Percentiles rank a stretch among this genome's conserved stretches.
phyloP scores from a whole-genome alignment of 2,797 vertebrate genomes.

The Cossypha heuglini region DNA sequence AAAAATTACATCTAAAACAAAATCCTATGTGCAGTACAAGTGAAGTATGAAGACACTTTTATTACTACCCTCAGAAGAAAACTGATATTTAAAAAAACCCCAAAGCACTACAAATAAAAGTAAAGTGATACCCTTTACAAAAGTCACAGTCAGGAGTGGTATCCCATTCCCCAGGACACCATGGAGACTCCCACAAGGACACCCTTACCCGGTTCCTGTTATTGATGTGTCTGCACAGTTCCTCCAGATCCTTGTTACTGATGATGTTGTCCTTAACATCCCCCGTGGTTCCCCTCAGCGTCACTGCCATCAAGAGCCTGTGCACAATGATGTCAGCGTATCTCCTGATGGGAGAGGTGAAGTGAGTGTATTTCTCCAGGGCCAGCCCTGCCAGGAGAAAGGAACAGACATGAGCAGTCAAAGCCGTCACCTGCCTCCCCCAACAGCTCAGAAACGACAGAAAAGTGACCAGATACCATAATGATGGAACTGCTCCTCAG shows the following conservation, averaged over 20 bases:
- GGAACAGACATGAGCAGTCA: background rate
- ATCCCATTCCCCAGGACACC: background rate
- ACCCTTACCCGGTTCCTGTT: slow-evolving; percentile 85
- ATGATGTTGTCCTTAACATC: slow-evolving; percentile 41
- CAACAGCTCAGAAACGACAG: background rate
- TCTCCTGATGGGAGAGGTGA: slow-evolving; percentile 96
- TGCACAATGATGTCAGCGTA: slow-evolving; percentile 93
- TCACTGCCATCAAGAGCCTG: slow-evolving; percentile 83
- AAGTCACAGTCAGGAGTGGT: fast-evolving
- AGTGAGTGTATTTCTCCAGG: slow-evolving; percentile 93
- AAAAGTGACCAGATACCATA: slow-evolving; percentile 78
- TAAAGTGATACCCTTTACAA: background rate
- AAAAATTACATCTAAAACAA: background rate
- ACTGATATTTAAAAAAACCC: fast-evolving
- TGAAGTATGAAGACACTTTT: background rate
- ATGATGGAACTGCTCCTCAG: slow-evolving; percentile 86
- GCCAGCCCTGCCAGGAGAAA: slow-evolving; percentile 82
- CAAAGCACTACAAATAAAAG: background rate
- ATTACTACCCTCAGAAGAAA: background rate
- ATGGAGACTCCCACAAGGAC: fast-evolving
- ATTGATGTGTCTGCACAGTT: slow-evolving; percentile 89
- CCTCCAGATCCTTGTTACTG: slow-evolving; percentile 85
- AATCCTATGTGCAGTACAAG: background rate
- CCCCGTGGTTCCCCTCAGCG: slow-evolving; percentile 65
- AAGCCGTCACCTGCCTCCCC: background rate